Conservation (phyloP, 2,113 vertebrate species). For the Pollimyrus isidori region DNA sequence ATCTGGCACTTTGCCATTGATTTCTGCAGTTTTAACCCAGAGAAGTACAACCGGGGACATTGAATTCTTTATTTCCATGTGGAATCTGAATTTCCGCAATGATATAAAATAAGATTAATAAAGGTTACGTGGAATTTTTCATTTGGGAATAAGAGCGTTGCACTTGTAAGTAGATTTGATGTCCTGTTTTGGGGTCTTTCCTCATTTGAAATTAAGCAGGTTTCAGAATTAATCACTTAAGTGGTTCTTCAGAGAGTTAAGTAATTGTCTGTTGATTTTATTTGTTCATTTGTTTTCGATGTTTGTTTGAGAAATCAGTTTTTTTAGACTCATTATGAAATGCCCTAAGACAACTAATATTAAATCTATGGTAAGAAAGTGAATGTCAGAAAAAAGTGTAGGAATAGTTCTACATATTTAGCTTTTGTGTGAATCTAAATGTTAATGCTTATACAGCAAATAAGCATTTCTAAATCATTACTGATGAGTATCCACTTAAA, state of each 20-base stretch:
- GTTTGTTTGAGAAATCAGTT: not conserved
- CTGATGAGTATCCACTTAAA: not conserved
- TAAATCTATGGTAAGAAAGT: not conserved
- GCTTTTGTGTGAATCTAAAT: not conserved
- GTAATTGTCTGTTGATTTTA: not conserved
- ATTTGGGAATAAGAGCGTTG: not conserved
- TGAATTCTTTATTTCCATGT: not conserved
- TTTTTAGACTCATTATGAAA: not conserved
- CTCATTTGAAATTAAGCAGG: not conserved
- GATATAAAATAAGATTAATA: not conserved
- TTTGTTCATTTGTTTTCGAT: not conserved
- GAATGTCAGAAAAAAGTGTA: not conserved
- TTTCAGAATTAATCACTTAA: not conserved
- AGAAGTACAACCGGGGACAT: not conserved
- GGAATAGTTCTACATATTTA: not conserved
- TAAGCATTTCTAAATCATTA: not conserved
- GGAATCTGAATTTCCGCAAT: not conserved
- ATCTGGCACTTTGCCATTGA: not conserved
- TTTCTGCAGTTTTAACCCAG: not conserved
- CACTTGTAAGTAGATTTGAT: not conserved
- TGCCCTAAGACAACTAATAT: not conserved
- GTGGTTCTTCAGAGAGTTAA: not conserved
- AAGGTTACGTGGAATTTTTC: not conserved
- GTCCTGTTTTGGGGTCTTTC: not conserved
- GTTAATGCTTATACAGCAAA: not conserved